Conservation (phyloP, 2,797 vertebrate genomes). For the Tangara arthus region DNA sequence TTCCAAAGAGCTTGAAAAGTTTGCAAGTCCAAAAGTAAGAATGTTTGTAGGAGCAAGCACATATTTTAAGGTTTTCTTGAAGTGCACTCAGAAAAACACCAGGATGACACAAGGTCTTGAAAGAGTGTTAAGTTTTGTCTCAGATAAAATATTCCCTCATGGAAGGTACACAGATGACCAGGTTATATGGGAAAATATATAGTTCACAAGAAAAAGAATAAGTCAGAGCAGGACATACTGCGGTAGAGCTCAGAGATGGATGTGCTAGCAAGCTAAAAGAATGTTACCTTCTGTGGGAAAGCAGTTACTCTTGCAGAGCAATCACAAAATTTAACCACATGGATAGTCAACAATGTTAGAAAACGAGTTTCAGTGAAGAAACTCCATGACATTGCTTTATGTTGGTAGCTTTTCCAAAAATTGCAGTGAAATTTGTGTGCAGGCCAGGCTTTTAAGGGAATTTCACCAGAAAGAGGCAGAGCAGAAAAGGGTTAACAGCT, state of each 20-base stretch:
- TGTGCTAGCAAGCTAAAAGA: neutral
- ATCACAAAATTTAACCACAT: neutral
- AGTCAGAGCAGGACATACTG: neutral
- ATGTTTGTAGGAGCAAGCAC: rapidly evolving
- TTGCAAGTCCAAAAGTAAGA: neutral
- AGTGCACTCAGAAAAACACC: neutral
- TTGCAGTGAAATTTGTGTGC: neutral
- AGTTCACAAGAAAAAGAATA: neutral
- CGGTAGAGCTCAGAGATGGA: neutral
- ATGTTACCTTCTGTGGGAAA: neutral
- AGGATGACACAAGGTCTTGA: rapidly evolving
- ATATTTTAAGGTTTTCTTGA: neutral
- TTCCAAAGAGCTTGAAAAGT: neutral
- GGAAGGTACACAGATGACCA: neutral
- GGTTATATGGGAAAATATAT: neutral
- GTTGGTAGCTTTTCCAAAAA: neutral
- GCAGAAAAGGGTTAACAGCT: constrained; percentile 18
- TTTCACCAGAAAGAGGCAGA: neutral
- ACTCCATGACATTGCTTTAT: neutral
- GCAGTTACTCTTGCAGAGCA: neutral
- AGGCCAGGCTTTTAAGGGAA: neutral
- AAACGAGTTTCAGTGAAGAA: neutral
- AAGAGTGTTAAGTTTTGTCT: neutral
- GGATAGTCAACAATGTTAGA: neutral
- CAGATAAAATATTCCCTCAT: neutral